A percentile compares a stretch with the other conserved stretches of the same genome.
Evolutionary conservation across 2,888 invertebrate genomes (phyloP).

Genomic region (Abrostola triplasia): DNA sequence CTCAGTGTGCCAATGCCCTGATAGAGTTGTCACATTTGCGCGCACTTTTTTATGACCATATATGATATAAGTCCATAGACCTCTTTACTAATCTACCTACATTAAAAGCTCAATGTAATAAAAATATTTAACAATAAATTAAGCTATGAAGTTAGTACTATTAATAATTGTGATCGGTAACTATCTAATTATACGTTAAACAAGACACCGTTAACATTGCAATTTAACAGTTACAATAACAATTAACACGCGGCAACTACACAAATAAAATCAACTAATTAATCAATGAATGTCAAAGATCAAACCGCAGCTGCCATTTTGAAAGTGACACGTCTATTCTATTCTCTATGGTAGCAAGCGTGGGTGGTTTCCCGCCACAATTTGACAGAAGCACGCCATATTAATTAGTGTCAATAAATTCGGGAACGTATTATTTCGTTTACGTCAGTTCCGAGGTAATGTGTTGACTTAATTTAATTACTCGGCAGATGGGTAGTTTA

Average conservation of each 20-base stretch:
- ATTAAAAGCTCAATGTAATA: too few species aligned
- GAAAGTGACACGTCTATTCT: slow-evolving; percentile 61
- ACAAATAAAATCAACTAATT: slow-evolving; percentile 70
- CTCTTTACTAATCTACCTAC: too few species aligned
- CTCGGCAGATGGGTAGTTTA: slow-evolving; percentile 21
- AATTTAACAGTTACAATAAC: slow-evolving; percentile 37
- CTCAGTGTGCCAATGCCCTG: slow-evolving; percentile 30
- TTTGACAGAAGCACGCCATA: slow-evolving; percentile 72
- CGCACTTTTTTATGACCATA: not conserved
- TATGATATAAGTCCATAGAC: not conserved
- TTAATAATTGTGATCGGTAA: not conserved
- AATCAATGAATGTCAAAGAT: slow-evolving; percentile 56
- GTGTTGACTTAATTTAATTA: slow-evolving; percentile 40
- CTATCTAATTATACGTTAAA: not conserved
- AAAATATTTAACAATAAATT: not conserved
- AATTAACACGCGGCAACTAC: slow-evolving; percentile 42
- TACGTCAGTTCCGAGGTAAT: slow-evolving; percentile 36
- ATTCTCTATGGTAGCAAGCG: slow-evolving; percentile 71
- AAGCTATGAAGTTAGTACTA: not conserved
- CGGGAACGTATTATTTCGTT: slow-evolving; percentile 42
- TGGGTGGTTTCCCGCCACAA: slow-evolving; percentile 77
- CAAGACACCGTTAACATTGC: slow-evolving; percentile 7
- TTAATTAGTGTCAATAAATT: slow-evolving; percentile 65
- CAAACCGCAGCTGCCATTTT: slow-evolving; percentile 68
- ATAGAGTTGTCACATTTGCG: slow-evolving; percentile 2